phyloP scores from a whole-genome alignment of 2,113 vertebrate genomes.

The Clarias gariepinus region DNA sequence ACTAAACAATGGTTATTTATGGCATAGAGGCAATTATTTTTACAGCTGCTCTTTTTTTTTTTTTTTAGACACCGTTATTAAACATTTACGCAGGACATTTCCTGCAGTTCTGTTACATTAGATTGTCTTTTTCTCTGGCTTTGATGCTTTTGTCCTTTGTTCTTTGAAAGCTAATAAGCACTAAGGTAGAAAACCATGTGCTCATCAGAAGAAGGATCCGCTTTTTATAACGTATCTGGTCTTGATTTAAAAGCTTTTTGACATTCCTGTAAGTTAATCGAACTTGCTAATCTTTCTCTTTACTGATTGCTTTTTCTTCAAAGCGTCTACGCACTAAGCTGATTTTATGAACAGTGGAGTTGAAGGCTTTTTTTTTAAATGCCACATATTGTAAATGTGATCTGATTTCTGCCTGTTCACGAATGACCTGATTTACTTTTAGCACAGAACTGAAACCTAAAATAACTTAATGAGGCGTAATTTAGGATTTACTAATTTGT shows the following conservation, averaged over 20 bases:
- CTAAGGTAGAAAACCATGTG: constrained; percentile 17
- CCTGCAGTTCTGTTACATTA: constrained; percentile 21
- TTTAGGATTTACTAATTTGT: background rate
- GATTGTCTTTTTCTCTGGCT: constrained; percentile 6
- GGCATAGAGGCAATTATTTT: constrained; percentile 31
- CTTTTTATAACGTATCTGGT: constrained; percentile 24
- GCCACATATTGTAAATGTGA: background rate
- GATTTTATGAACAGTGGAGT: constrained; percentile 47
- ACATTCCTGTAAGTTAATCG: constrained; percentile 52
- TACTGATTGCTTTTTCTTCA: constrained; percentile 57
- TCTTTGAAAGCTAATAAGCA: constrained; percentile 22
- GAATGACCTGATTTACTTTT: constrained; percentile 11
- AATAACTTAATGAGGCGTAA: constrained; percentile 9
- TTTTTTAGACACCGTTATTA: constrained; percentile 14
- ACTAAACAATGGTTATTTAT: constrained; percentile 10
- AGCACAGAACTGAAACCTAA: background rate
- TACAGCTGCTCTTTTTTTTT: constrained; percentile 25
- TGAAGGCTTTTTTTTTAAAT: background rate
- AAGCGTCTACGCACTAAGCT: constrained; percentile 45
- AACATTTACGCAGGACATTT: constrained; percentile 23
- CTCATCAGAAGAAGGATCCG: constrained; percentile 14
- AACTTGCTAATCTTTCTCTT: constrained; percentile 49
- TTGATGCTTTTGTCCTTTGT: constrained; percentile 34
- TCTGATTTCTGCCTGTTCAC: background rate
- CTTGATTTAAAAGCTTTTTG: constrained; percentile 45